Conservation (phyloP, 2,888 invertebrate species). For the Hemaris fuciformis region DNA sequence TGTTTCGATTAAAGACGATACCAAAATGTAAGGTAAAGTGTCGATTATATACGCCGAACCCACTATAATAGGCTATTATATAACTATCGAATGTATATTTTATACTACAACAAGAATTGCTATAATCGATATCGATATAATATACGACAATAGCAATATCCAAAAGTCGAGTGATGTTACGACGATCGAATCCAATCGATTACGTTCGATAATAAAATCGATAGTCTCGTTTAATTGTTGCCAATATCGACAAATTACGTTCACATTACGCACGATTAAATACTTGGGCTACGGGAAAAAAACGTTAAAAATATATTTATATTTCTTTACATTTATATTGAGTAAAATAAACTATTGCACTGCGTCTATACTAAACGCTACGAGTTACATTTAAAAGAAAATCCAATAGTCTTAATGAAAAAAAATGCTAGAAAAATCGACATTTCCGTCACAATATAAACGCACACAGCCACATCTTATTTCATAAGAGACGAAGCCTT, state of each 20-base stretch:
- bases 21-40: neutral
- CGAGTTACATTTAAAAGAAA: neutral
- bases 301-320: conserved; percentile 25
- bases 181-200: neutral
- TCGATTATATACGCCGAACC: conserved; percentile 11
- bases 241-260: conserved; percentile 29
- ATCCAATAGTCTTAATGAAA: conserved; percentile 20
- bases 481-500: conserved; percentile 63
- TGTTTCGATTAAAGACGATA: neutral
- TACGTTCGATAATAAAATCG: neutral
- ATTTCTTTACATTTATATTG: conserved; percentile 21
- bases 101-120: conserved; percentile 17
- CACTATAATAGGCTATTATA: conserved; percentile 25
- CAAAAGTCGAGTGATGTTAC: neutral
- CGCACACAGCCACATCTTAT: conserved; percentile 70
- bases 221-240: conserved; percentile 20
- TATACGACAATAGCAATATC: neutral
- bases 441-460: conserved; percentile 39
- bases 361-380: conserved; percentile 18
- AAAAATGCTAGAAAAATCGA: conserved; percentile 51
- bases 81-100: conserved; percentile 29
- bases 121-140: neutral
- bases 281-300: conserved; percentile 26
- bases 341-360: conserved; percentile 33
- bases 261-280: conserved; percentile 20